Evolutionary conservation across 2,888 invertebrate species (phyloP).

Genomic region (Nipponacmea schrenckii): DNA sequence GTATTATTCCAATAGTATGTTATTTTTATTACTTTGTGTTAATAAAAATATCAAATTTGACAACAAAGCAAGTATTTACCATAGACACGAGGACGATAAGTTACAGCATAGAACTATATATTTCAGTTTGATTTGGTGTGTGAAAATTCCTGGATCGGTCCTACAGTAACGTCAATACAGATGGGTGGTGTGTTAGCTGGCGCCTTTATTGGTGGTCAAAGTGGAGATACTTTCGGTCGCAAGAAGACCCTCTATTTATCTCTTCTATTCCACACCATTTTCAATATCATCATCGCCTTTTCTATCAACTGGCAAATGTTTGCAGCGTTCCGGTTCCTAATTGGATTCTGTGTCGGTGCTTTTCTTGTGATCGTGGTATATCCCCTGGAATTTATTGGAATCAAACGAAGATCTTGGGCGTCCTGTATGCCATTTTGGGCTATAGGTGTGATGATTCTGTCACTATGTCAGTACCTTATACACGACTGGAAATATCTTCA

Average conservation of each 20-base stretch:
- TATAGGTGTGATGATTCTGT: conserved; percentile 10
- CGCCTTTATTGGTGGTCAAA: conserved; percentile 38
- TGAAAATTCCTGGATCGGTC: conserved; percentile 35
- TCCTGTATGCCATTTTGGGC: conserved; percentile 17
- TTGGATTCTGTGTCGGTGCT: conserved; percentile 33
- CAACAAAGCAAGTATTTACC: too few relatives aligned
- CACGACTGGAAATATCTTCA: conserved; percentile 24
- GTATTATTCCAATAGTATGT: too few relatives aligned
- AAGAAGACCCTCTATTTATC: conserved; percentile 39
- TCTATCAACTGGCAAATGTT: conserved; percentile 48
- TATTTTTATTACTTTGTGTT: too few relatives aligned
- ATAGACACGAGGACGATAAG: too few relatives aligned
- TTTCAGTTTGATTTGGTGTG: conserved; percentile 44
- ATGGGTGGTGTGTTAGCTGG: conserved; percentile 45
- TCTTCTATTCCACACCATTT: conserved; percentile 26
- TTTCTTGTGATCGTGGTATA: conserved; percentile 27
- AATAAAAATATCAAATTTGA: too few relatives aligned
- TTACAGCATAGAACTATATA: too few relatives aligned
- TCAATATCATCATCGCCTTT: conserved; percentile 40
- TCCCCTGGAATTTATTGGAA: conserved; percentile 21
- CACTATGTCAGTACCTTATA: conserved; percentile 12
- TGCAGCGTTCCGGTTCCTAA: conserved; percentile 36
- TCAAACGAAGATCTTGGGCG: conserved; percentile 18
- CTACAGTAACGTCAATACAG: conserved; percentile 42
- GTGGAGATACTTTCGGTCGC: conserved; percentile 42